phyloP scores from a whole-genome alignment of 23 tunicate species.

The Botrylloides violaceus region DNA sequence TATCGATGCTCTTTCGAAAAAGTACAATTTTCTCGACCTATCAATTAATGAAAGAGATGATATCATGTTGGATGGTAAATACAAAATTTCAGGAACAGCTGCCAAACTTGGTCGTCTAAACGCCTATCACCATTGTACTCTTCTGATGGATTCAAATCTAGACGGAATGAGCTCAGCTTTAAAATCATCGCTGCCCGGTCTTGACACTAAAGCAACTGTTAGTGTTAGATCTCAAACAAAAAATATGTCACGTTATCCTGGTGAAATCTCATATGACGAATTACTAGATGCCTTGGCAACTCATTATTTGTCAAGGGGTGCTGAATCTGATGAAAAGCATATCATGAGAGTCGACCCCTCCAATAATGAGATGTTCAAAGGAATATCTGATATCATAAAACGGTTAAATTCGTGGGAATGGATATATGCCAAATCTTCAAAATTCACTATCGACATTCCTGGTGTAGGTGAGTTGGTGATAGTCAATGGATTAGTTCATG shows the following conservation, averaged over 20 bases:
- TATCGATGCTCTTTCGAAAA: constrained; percentile 28
- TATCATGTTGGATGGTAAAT: constrained; percentile 39
- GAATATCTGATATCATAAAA: constrained; percentile 4
- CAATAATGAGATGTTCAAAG: constrained; percentile 28
- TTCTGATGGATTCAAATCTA: constrained; percentile 48
- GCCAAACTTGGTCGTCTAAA: constrained; percentile 52
- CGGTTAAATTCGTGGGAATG: constrained; percentile 54
- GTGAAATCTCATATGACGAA: constrained; percentile 23
- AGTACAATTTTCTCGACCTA: constrained; percentile 44
- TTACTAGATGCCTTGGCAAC: constrained; percentile 27
- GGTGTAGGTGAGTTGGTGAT: not conserved
- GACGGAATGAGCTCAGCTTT: constrained; percentile 23
- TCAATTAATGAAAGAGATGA: constrained; percentile 64
- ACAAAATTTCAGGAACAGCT: constrained; percentile 77
- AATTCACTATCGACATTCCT: constrained; percentile 27
- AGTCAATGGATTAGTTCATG: constrained; percentile 1
- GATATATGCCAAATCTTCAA: constrained; percentile 81
- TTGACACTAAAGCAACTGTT: constrained; percentile 50
- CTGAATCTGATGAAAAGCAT: not conserved
- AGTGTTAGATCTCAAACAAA: constrained; percentile 62
- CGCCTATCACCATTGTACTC: constrained; percentile 86
- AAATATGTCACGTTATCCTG: constrained; percentile 38
- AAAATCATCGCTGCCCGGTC: not conserved
- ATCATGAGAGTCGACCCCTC: constrained; percentile 31
- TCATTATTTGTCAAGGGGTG: not conserved